Conservation (phyloP, 2,797 vertebrate genomes). For the Syndactyla subalaris region DNA sequence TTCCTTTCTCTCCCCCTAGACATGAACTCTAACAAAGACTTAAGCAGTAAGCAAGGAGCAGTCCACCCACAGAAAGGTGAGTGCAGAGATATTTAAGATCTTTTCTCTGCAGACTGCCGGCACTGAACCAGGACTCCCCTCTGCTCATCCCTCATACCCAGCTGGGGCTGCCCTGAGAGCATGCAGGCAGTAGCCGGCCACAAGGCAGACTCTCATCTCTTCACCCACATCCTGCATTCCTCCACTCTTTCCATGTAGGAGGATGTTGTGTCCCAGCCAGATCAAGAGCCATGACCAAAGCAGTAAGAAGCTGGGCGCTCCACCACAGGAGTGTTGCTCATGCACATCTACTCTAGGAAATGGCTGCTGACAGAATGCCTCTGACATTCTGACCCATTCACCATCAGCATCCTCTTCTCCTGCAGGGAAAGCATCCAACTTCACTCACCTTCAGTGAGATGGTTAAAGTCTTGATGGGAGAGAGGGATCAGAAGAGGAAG, state of each 20-base stretch:
- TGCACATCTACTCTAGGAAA: neutral
- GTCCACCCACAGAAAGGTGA: neutral
- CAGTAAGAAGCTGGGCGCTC: neutral
- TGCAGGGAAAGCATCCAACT: neutral
- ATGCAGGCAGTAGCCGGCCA: neutral
- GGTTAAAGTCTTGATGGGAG: neutral
- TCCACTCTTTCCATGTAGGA: neutral
- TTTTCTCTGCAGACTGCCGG: neutral
- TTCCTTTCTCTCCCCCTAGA: neutral
- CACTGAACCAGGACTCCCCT: neutral
- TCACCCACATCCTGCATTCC: neutral
- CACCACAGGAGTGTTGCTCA: neutral
- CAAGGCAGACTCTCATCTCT: neutral
- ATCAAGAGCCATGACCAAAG: neutral
- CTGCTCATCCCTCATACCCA: neutral
- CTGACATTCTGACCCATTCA: neutral
- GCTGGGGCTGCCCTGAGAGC: neutral
- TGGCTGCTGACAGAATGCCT: neutral
- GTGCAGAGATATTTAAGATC: neutral
- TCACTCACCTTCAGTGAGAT: rapidly evolving
- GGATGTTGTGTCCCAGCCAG: neutral
- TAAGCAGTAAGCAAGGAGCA: neutral
- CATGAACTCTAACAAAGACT: neutral
- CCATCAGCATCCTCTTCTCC: neutral
- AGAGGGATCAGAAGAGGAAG: neutral